Conservation (phyloP, 2,797 vertebrate species). For the Carcharodon carcharias region DNA sequence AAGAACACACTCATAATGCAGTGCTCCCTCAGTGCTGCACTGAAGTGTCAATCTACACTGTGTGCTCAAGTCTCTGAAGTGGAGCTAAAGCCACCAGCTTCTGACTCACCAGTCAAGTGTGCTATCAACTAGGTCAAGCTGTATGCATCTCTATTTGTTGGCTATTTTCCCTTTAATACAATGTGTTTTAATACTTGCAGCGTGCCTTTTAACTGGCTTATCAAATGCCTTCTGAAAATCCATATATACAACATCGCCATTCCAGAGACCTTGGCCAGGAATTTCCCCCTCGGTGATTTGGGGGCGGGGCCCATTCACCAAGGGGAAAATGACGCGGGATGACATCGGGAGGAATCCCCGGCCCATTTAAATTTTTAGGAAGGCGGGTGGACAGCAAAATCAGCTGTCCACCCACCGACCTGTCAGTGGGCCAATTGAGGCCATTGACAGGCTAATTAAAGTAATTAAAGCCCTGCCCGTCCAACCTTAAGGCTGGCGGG, state of each 20-base stretch:
- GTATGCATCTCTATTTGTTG: neutral
- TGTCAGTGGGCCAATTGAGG: too few relatives aligned
- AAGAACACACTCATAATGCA: neutral
- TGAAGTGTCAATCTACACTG: neutral
- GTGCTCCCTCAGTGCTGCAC: neutral
- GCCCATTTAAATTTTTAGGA: too few relatives aligned
- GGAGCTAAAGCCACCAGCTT: neutral
- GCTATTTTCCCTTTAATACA: neutral
- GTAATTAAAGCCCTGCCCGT: too few relatives aligned
- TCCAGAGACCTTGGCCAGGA: neutral
- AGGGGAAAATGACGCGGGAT: too few relatives aligned
- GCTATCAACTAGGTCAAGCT: neutral
- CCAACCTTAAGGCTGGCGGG: too few relatives aligned
- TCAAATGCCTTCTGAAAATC: neutral
- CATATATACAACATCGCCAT: neutral
- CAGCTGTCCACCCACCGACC: too few relatives aligned
- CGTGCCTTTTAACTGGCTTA: neutral
- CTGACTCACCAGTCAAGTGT: neutral
- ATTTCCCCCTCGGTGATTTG: too few relatives aligned
- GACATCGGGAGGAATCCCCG: too few relatives aligned
- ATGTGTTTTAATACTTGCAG: neutral
- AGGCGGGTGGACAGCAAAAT: too few relatives aligned
- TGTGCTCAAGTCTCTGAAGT: neutral
- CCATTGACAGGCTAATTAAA: too few relatives aligned
- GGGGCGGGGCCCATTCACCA: too few relatives aligned